phyloP scores from a whole-genome alignment of 1,140 invertebrate species.

The Drosophila asahinai region DNA sequence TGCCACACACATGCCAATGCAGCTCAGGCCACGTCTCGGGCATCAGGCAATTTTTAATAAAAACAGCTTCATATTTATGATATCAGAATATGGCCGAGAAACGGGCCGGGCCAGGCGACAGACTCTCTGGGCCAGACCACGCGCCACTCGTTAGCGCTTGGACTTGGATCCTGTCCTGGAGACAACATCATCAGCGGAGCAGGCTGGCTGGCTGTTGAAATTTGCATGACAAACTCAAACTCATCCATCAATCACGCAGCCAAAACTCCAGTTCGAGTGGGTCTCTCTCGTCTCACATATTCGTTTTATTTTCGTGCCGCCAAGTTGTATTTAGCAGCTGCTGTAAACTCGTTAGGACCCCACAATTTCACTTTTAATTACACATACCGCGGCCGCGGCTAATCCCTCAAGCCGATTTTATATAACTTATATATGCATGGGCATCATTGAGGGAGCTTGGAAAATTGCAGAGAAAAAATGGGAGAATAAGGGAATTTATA shows the following conservation, averaged over 20 bases:
- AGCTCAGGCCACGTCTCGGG: conserved; percentile 44
- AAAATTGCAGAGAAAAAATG: conserved; percentile 5
- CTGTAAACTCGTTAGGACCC: conserved; percentile 69
- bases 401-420: conserved; percentile 68
- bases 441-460: conserved; percentile 20
- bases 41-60: conserved; percentile 79
- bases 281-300: conserved; percentile 1
- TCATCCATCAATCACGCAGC: conserved; percentile 77
- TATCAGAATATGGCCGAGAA: conserved; percentile 67
- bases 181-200: conserved; percentile 50
- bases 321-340: conserved; percentile 37
- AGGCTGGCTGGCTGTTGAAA: conserved; percentile 61
- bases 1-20: conserved; percentile 77
- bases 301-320: conserved; percentile 19
- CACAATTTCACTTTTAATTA: conserved; percentile 82
- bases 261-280: conserved; percentile 57
- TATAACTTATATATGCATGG: conserved; percentile 51
- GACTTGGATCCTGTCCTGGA: conserved; percentile 20
- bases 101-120: conserved; percentile 11
- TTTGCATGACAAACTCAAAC: conserved; percentile 83
- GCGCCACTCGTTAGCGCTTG: conserved; percentile 71
- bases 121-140: conserved; percentile 56
- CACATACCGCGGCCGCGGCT: conserved; percentile 44
- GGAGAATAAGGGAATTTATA: no score
- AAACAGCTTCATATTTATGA: conserved; percentile 82